phyloP scores from a whole-genome alignment of 2,113 vertebrate genomes.

The Sterrhoptilus dennistouni region DNA sequence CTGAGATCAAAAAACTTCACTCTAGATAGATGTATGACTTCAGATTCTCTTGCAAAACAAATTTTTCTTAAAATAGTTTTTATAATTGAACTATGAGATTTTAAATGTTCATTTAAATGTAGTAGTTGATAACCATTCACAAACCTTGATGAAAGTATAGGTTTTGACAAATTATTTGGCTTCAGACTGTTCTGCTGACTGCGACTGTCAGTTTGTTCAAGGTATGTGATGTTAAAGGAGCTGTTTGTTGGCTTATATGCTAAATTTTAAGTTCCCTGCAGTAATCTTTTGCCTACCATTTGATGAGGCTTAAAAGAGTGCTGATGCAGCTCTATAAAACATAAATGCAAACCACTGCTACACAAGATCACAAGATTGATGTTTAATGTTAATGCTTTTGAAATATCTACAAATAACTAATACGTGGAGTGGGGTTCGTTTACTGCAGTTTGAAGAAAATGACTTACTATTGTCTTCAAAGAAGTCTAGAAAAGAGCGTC shows the following conservation, averaged over 20 bases:
- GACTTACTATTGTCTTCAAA: neutral
- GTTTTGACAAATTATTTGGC: neutral
- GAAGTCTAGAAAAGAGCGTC: neutral
- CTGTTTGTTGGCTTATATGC: neutral
- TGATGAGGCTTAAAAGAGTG: neutral
- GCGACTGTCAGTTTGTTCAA: neutral
- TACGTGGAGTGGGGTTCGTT: neutral
- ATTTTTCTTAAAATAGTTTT: neutral
- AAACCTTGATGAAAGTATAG: neutral
- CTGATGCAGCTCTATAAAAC: neutral
- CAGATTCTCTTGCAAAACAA: neutral
- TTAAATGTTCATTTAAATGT: neutral
- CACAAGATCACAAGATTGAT: neutral
- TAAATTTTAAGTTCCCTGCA: neutral
- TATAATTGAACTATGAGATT: neutral
- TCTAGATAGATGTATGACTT: neutral
- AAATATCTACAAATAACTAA: neutral
- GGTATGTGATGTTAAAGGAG: neutral
- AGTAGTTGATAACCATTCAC: neutral
- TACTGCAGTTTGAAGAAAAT: neutral
- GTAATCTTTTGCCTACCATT: neutral
- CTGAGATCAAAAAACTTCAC: neutral
- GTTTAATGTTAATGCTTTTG: neutral
- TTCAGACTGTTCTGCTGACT: neutral
- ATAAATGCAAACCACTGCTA: neutral